Conservation (phyloP, 1,140 invertebrate genomes). For the Caenorhabditis brenneri region DNA sequence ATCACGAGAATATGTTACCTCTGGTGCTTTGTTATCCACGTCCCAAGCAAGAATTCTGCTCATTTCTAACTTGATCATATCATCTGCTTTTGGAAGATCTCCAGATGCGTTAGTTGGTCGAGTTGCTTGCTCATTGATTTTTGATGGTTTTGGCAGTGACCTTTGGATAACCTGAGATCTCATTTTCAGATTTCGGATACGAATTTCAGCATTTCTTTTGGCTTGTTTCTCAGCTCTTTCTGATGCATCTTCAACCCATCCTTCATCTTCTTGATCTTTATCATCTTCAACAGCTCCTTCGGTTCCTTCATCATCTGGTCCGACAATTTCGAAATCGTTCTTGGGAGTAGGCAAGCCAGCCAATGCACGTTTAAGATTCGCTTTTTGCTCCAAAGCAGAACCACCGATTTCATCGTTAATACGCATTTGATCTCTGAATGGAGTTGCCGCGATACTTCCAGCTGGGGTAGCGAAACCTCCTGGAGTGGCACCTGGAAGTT, state of each 20-base stretch:
- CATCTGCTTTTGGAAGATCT: slow-evolving; percentile 89
- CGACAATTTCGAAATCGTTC: slow-evolving; percentile 98
- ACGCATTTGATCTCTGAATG: slow-evolving; percentile 88
- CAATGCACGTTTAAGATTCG: slow-evolving; percentile 78
- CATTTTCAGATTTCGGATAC: slow-evolving; percentile 72
- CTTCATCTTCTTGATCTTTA: slow-evolving; percentile 71
- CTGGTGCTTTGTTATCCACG: slow-evolving; percentile 56
- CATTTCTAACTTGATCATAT: slow-evolving; percentile 96
- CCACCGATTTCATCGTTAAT: slow-evolving; percentile 79
- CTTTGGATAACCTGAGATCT: slow-evolving; percentile 80
- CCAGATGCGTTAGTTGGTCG: slow-evolving; percentile 60
- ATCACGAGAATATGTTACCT: slow-evolving; percentile 56
- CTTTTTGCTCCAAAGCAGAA: slow-evolving; percentile 25
- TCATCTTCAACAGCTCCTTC: slow-evolving; percentile 62
- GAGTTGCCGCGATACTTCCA: slow-evolving; percentile 71
- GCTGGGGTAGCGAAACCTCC: slow-evolving; percentile 49
- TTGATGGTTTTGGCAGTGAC: slow-evolving; percentile 83
- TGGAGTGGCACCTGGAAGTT: slow-evolving; percentile 61
- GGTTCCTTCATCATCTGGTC: slow-evolving; percentile 83
- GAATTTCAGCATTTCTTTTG: slow-evolving; percentile 64
- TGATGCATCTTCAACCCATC: slow-evolving; percentile 69
- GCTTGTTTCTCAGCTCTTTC: slow-evolving; percentile 60
- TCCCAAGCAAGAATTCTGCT: slow-evolving; percentile 65
- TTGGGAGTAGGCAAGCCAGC: slow-evolving; percentile 84
- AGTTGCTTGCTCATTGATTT: slow-evolving; percentile 74